phyloP scores from a whole-genome alignment of 1,140 invertebrate genomes.

The Drosophila ohnishii region DNA sequence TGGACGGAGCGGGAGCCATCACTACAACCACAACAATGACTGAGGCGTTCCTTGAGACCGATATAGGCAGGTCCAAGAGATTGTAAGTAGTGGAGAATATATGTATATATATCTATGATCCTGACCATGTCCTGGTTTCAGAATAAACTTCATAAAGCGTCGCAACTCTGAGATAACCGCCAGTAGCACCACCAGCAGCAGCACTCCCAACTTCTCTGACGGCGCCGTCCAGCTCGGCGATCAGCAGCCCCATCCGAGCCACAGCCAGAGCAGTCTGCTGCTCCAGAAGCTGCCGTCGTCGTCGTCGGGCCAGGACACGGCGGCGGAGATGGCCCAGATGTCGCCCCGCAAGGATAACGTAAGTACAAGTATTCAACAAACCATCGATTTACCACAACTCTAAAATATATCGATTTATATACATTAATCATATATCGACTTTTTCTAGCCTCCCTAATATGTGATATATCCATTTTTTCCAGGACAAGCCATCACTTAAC shows the following conservation, averaged over 20 bases:
- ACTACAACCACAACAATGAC: slow-evolving; percentile 63
- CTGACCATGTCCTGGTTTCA: slow-evolving; percentile 45
- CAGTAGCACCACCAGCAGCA: slow-evolving; percentile 72
- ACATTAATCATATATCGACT: too few species aligned
- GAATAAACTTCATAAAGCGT: slow-evolving; percentile 84
- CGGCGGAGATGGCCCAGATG: slow-evolving; percentile 77
- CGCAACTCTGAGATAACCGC: slow-evolving; percentile 81
- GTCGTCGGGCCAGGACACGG: slow-evolving; percentile 52
- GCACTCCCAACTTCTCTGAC: slow-evolving; percentile 83
- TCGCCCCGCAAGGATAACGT: slow-evolving; percentile 84
- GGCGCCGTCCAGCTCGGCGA: slow-evolving; percentile 40
- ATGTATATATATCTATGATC: background rate
- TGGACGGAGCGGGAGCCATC: slow-evolving; percentile 65
- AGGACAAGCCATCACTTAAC: slow-evolving; percentile 84
- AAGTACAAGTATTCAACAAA: slow-evolving; percentile 6
- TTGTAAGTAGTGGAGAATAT: slow-evolving; percentile 41
- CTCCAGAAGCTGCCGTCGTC: slow-evolving; percentile 25
- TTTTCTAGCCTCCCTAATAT: background rate
- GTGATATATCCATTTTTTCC: slow-evolving; percentile 4
- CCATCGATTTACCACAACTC: too few species aligned
- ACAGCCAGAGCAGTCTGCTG: slow-evolving; percentile 65
- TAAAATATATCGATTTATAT: background rate
- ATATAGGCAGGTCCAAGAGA: slow-evolving; percentile 73
- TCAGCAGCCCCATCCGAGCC: slow-evolving; percentile 64
- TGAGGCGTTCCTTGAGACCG: slow-evolving; percentile 69